Evolutionary conservation across 2,797 vertebrate genomes (phyloP), one percentile per base, ranked within the genome.

Genomic region (Lithobates sylvaticus): DNA sequence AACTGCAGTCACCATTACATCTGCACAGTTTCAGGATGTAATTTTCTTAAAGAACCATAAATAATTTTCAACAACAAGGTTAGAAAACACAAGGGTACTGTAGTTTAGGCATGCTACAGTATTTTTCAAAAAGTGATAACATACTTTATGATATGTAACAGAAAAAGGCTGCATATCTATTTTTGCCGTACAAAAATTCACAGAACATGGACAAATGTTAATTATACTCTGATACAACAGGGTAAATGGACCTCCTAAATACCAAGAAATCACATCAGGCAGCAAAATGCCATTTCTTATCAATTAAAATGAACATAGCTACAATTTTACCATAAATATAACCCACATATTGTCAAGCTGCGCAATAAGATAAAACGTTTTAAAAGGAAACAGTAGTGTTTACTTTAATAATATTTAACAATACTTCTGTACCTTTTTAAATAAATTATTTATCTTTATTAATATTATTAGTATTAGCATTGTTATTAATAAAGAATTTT

Each of bases 401-500:
- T 15, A 29, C 27, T 29, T 18, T 76, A 68, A 54, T 34, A 54
- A 84, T 67, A 67, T 67, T 67, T 67, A 29, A 27, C 65, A 67
- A 26, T 8, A 39, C 29, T 36, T 61, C 58, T 84, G 44, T 70
- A 78, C 23, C 32, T 71, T 78, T 76, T 71, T 80, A 32, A 61
- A 79, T 67, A 74, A 85, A 85, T 27, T 6, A 50, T 81, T 81
- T 71, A 26, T 78, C 47, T 32, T 50, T 83, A 83, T 67, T 83
- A 29, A n/a, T 65, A 42, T 69, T 76, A 29, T 65, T 21, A 23
- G 50, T 84, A 34, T 77, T 68, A 54, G 26, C n/a, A 50, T 77
- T 79, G 58, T 86, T 81, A 76, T 86, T 72, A 39, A 86, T 86
- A 80, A 85, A 79, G 76, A 69, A n/a, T 64, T 58, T 69, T 76